Percentiles rank a stretch among this genome's conserved stretches.
These are phyloP conservation scores for Ophioderma brevispina DNA, from an alignment of 35 echinoderm and acorn worm genomes.

Conservation along the genomic window DNA sequence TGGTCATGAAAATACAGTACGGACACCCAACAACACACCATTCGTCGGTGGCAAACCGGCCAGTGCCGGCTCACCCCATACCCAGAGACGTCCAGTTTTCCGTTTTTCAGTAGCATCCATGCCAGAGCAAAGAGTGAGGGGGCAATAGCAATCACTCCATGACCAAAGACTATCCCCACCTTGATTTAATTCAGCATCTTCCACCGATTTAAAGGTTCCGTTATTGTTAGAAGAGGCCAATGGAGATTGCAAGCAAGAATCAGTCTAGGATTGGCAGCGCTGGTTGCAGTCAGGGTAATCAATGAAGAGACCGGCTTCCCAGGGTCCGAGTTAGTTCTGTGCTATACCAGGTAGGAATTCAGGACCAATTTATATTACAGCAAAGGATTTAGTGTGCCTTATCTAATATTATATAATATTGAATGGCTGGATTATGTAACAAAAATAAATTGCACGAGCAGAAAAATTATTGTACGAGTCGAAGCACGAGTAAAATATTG, in stretches of 20 bases:
- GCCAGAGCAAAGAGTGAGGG: conserved; percentile 62
- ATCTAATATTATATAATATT: too few species aligned
- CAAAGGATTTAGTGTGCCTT: too few species aligned
- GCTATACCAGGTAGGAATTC: not conserved
- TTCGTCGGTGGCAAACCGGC: not conserved
- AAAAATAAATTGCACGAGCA: too few species aligned
- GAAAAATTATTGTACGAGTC: too few species aligned
- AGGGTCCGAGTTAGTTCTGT: not conserved
- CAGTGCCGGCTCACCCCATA: conserved; percentile 59
- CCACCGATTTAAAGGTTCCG: conserved; percentile 98
- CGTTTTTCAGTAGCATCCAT: not conserved
- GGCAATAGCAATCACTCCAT: conserved; percentile 36
- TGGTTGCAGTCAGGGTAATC: not conserved
- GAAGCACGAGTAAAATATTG: too few species aligned
- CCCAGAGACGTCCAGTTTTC: not conserved
- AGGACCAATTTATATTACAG: too few species aligned
- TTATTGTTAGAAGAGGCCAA: conserved; percentile 46
- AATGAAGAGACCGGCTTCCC: not conserved
- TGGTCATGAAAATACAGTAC: too few species aligned
- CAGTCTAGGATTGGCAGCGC: conserved; percentile 3
- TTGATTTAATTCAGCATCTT: conserved; percentile 45
- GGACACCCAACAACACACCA: conserved; percentile 11
- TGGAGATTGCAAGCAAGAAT: conserved; percentile 18
- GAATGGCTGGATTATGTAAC: too few species aligned
- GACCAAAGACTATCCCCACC: not conserved